A percentile compares a stretch with the other conserved stretches of the same genome.
Evolutionary conservation across 2,797 vertebrate species (phyloP).

Genomic region (Cynodonichthys magdalenae): DNA sequence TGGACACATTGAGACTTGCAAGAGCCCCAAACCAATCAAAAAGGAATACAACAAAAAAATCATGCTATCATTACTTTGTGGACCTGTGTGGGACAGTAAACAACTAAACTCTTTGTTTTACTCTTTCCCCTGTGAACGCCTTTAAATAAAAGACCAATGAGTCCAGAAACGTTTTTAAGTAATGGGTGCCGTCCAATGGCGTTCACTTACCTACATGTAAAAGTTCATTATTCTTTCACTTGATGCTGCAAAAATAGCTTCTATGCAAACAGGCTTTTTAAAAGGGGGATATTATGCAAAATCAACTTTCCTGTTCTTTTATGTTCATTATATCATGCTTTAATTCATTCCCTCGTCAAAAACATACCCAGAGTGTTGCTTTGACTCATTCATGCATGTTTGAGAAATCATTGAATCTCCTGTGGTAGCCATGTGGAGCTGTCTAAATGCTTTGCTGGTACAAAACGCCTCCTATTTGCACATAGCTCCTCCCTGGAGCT

Average conservation of each 20-base stretch:
- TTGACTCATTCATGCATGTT: no score
- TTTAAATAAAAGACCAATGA: neutral
- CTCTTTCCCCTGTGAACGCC: neutral
- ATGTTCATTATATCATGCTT: no score
- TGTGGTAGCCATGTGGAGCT: no score
- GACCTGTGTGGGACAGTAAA: neutral
- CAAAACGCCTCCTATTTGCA: no score
- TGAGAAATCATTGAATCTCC: no score
- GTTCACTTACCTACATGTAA: neutral
- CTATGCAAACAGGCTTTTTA: slow-evolving; percentile 16
- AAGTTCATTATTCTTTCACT: neutral
- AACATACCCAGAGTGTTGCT: no score
- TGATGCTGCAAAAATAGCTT: slow-evolving; percentile 3
- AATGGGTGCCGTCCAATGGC: neutral
- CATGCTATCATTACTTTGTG: neutral
- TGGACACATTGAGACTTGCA: slow-evolving; percentile 18
- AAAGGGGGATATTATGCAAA: neutral
- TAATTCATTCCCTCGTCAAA: no score
- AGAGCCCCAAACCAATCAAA: neutral
- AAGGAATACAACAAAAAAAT: neutral
- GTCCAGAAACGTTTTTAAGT: slow-evolving; percentile 3
- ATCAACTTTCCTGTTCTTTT: no score
- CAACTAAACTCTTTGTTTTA: neutral
- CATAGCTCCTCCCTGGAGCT: no score
- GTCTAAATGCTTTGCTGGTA: no score